These are phyloP conservation scores for Carterocephalus palaemon DNA, from an alignment of 2,888 invertebrate genomes.

Conservation along the genomic window DNA sequence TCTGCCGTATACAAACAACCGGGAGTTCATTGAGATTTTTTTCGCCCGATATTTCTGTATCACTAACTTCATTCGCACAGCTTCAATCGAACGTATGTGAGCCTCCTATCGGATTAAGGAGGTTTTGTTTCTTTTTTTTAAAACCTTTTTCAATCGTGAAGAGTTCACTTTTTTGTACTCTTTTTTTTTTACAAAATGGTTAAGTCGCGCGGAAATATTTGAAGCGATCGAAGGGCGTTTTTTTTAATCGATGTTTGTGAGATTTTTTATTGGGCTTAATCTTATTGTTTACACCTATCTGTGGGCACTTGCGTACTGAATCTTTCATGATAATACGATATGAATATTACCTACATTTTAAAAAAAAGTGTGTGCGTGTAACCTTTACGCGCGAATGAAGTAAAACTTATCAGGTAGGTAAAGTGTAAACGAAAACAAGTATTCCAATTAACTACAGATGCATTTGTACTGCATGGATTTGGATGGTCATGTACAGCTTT, in stretches of 20 bases:
- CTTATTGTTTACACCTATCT: too few species aligned
- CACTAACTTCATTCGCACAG: conserved; percentile 21
- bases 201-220: conserved; percentile 15
- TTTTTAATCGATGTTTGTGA: background rate
- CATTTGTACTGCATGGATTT: too few species aligned
- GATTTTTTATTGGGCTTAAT: too few species aligned
- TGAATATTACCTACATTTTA: too few species aligned
- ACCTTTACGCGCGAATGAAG: too few species aligned
- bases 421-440: too few species aligned
- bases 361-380: too few species aligned
- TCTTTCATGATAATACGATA: too few species aligned
- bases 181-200: conserved; percentile 7
- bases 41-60: conserved; percentile 21
- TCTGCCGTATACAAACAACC: conserved; percentile 17
- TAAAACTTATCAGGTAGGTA: too few species aligned
- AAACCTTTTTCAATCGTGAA: conserved; percentile 9
- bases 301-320: too few species aligned
- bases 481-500: too few species aligned
- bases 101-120: conserved; percentile 22
- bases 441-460: too few species aligned
- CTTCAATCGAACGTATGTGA: conserved; percentile 17
- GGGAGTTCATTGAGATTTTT: conserved; percentile 23
- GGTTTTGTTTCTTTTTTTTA: conserved; percentile 16
- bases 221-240: background rate
- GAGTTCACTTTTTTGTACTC: conserved; percentile 8